A percentile compares a stretch with the other conserved stretches of the same genome.
These are phyloP conservation scores for Schizopygopsis pylzovi DNA, from an alignment of 2,797 vertebrate genomes.

Conservation along the genomic window DNA sequence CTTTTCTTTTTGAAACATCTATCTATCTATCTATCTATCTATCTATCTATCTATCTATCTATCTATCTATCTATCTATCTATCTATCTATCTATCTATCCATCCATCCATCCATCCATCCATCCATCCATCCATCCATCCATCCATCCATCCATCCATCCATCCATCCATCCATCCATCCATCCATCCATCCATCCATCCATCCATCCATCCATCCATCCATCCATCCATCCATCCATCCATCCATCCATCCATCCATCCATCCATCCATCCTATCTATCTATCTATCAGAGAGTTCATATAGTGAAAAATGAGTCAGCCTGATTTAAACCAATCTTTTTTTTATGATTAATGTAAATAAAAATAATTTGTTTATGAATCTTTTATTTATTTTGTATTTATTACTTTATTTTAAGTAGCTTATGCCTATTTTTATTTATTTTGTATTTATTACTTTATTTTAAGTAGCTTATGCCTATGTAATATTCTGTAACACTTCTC, in stretches of 20 bases:
- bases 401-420: no score
- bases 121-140: no score
- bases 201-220: no score
- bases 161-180: no score
- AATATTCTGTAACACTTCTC: constrained; percentile 13
- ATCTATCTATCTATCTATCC: background rate
- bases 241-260: background rate
- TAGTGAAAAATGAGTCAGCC: background rate
- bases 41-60: background rate
- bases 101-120: background rate
- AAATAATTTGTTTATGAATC: no score
- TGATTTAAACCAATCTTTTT: background rate
- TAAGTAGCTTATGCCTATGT: no score
- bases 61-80: background rate
- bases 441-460: no score
- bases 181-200: background rate
- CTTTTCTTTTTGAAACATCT: no score
- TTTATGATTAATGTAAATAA: no score
- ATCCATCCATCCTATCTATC: background rate
- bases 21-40: no score
- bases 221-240: background rate
- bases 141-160: background rate
- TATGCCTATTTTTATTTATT: no score
- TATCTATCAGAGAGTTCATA: background rate
- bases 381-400: no score